Evolutionary conservation across 2,797 vertebrate species (phyloP).

Genomic region (Luscinia megarhynchos): DNA sequence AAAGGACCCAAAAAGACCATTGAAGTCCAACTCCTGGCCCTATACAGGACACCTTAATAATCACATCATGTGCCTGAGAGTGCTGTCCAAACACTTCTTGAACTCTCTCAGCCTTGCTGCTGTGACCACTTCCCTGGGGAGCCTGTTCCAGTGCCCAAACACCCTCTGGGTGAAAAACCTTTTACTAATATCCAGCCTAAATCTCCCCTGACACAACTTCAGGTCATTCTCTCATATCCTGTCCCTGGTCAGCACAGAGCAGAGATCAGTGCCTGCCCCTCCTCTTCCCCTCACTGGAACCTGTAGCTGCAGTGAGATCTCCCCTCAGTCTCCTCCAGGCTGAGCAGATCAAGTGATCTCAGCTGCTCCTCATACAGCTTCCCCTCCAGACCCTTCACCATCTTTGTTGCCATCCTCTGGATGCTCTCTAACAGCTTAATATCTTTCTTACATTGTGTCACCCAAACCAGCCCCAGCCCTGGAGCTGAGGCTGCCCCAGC

Average conservation of each 20-base stretch:
- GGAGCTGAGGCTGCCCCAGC: background rate
- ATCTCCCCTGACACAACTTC: background rate
- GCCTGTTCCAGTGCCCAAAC: background rate
- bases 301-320: background rate
- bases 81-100: rapidly evolving
- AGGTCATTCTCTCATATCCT: rapidly evolving
- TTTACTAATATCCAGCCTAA: background rate
- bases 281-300: background rate
- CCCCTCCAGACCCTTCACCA: rapidly evolving
- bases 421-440: rapidly evolving
- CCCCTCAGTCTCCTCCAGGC: background rate
- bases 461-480: rapidly evolving
- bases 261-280: background rate
- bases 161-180: rapidly evolving
- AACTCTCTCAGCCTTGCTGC: background rate
- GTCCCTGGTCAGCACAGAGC: background rate
- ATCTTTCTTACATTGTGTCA: background rate
- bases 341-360: background rate
- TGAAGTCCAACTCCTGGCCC: rapidly evolving
- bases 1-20: background rate
- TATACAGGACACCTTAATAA: background rate
- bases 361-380: rapidly evolving
- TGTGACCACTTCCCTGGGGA: background rate
- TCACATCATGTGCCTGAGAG: background rate
- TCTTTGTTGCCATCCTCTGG: rapidly evolving